These are phyloP conservation scores for Mesocentrotus franciscanus DNA, from an alignment of 53 echinoderm and acorn worm species.

Conservation along the genomic window DNA sequence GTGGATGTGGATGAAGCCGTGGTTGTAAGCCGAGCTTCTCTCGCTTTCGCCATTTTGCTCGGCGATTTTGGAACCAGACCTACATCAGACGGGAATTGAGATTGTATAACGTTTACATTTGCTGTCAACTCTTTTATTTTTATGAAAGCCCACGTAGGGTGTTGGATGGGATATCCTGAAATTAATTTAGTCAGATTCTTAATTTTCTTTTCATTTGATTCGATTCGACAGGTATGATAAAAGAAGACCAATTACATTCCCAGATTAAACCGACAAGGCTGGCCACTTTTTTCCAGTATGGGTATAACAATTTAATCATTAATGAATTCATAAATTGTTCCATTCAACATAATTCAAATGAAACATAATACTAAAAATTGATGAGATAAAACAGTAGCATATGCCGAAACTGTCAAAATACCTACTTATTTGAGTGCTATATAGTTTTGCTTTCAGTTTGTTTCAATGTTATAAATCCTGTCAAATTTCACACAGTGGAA, in stretches of 20 bases:
- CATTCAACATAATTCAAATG: too few species aligned
- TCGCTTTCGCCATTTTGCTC: constrained; percentile 88
- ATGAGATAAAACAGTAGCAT: too few species aligned
- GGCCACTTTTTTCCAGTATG: too few species aligned
- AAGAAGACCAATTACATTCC: too few species aligned
- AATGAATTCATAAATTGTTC: too few species aligned
- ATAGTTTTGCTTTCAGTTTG: too few species aligned
- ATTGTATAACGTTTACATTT: background rate
- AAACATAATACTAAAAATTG: too few species aligned
- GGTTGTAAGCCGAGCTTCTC: constrained; percentile 75
- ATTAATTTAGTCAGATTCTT: background rate
- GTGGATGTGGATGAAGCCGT: constrained; percentile 25
- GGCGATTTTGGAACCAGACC: constrained; percentile 91
- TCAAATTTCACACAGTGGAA: background rate
- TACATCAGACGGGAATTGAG: constrained; percentile 21
- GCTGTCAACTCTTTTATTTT: background rate
- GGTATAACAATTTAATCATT: too few species aligned
- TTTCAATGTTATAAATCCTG: background rate
- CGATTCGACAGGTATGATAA: background rate
- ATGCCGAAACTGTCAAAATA: too few species aligned
- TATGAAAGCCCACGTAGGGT: constrained; percentile 3
- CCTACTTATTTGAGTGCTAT: too few species aligned
- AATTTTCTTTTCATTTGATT: background rate
- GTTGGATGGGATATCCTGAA: background rate
- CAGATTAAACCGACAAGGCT: too few species aligned